Base-by-base conservation (phyloP, 2,888 invertebrate genomes). In the Antheraea assamensis region DNA sequence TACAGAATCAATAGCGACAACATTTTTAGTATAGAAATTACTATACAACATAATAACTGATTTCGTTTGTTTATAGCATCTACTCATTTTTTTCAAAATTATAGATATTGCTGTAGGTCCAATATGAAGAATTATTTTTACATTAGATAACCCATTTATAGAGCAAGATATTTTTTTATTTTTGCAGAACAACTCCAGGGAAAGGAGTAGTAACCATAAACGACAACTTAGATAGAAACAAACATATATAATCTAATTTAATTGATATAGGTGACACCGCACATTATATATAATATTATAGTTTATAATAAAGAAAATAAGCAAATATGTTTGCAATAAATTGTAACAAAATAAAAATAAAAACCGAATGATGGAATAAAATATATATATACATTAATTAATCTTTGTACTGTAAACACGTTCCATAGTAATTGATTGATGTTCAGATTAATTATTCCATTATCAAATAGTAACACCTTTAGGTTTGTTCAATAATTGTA, bases 381-480 rank as follows among this genome's bases (percentile, higher is more conserved):
- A 21, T 55, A 55, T 21, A 55, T 49, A 49, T 55, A 52, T 7
- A 55, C 42, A 42, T 42, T 42, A 42, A 42, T 35, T 42, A 55
- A n/a, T n/a, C n/a, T 55, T 4, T n/a, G n/a, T 55, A 55, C 21
- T 55, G n/a, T n/a, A 55, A 55, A 55, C 55, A 55, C n/a, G 21
- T 55, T n/a, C n/a, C n/a, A n/a, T 55, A 52, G 21, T 55, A 55
- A 55, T 55, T n/a, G 55, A 55, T 55, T 55, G 55, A 55, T 52
- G 52, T 21, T 42, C 49, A 4, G n/a, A n/a, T 55, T 55, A 55
- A 55, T n/a, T 55, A n/a, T 3, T 55, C 55, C 3, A n/a, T n/a
- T n/a, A 55, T 55, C n/a, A 55, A n/a, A 55, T n/a, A 55, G 4
- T 55, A 55, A 55, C 21, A n/a, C 55, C 21, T 55, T 21, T n/a